Evolutionary conservation across 2,888 invertebrate species (phyloP).

Genomic region (Lasioglossum oenotherae): DNA sequence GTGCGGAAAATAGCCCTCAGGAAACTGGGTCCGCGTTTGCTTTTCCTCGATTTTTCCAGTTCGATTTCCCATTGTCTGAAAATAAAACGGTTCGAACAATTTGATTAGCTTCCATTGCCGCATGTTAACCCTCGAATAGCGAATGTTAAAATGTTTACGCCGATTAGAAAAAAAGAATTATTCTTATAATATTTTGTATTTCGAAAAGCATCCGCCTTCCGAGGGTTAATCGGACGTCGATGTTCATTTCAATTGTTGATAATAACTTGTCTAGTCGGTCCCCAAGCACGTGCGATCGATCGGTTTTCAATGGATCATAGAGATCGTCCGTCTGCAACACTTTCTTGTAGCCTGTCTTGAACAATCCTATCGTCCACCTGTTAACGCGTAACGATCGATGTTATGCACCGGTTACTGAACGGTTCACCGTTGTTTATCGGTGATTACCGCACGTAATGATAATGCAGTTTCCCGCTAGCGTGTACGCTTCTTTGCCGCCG

Average conservation of each 20-base stretch:
- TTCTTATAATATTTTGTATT: neutral
- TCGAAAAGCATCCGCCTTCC: neutral
- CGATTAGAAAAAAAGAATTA: neutral
- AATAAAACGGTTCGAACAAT: slow-evolving; percentile 26
- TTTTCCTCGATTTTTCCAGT: slow-evolving; percentile 78
- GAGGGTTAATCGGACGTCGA: neutral
- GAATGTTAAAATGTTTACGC: neutral
- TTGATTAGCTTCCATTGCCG: neutral
- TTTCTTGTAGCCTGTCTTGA: slow-evolving; percentile 90
- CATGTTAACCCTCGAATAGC: neutral
- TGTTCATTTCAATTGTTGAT: neutral
- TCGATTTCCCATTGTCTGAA: slow-evolving; percentile 85
- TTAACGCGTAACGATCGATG: neutral
- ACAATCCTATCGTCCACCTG: slow-evolving; percentile 92
- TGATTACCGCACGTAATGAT: neutral
- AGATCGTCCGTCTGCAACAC: slow-evolving; percentile 91
- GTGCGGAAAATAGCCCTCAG: slow-evolving; percentile 84
- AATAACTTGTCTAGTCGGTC: slow-evolving; percentile 88
- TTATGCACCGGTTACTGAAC: neutral
- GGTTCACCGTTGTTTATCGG: too few relatives aligned
- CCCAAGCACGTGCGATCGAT: slow-evolving; percentile 89
- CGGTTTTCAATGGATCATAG: slow-evolving; percentile 88
- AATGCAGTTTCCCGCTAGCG: neutral
- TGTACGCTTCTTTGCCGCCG: too few relatives aligned
- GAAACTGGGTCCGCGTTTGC: slow-evolving; percentile 83